Percentiles rank a stretch among this genome's conserved stretches.
Evolutionary conservation across 1,140 invertebrate genomes (phyloP).

Genomic region (Dolichoris vasculosae): DNA sequence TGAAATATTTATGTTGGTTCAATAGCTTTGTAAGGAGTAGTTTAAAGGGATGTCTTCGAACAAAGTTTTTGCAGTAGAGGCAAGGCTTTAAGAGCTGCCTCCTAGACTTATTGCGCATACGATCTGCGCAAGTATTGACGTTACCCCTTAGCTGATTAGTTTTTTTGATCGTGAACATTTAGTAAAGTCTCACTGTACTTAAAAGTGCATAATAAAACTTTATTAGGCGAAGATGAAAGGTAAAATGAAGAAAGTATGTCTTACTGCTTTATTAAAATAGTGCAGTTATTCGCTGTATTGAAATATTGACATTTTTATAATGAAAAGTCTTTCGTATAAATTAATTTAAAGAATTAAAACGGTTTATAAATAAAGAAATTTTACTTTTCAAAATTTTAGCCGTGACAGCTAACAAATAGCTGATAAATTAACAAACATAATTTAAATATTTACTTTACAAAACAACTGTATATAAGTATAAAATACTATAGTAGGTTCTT

Average conservation of each 20-base stretch:
- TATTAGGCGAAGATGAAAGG: constrained; percentile 14
- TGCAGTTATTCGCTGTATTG: background rate
- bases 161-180: constrained; percentile 49
- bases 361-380: too few relatives aligned
- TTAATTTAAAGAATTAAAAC: background rate
- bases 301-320: background rate
- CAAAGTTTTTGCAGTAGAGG: constrained; percentile 16
- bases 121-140: constrained; percentile 53
- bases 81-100: constrained; percentile 47
- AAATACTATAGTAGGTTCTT: background rate
- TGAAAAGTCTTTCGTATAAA: background rate
- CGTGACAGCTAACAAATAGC: too few relatives aligned
- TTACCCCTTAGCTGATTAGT: constrained; percentile 52
- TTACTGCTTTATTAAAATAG: constrained; percentile 1
- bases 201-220: constrained; percentile 33
- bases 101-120: constrained; percentile 37
- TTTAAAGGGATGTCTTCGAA: constrained; percentile 44
- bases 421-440: too few relatives aligned
- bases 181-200: constrained; percentile 43
- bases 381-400: too few relatives aligned
- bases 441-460: background rate
- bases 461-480: background rate
- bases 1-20: constrained; percentile 22
- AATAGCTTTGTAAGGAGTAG: background rate
- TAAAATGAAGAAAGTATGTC: background rate